Evolutionary conservation across 1,140 invertebrate genomes (phyloP).

Genomic region (Heliothis subflexa): DNA sequence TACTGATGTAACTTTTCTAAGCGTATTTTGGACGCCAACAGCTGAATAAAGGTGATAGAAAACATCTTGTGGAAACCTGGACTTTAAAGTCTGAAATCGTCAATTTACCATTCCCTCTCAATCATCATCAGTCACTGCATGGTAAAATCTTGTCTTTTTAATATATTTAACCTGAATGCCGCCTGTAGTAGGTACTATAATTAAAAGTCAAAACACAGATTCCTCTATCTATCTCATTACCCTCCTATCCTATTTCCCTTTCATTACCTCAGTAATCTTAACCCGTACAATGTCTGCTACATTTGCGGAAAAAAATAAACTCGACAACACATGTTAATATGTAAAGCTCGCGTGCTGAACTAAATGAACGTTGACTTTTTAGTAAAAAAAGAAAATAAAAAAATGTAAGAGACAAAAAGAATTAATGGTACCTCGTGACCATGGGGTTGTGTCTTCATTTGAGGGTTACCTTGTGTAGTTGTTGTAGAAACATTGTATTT

Average conservation of each 20-base stretch:
- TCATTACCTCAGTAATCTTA: conserved; percentile 39
- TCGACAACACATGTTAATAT: conserved; percentile 41
- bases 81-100: too few relatives aligned
- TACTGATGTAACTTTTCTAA: too few relatives aligned
- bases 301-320: conserved; percentile 24
- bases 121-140: too few relatives aligned
- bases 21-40: too few relatives aligned
- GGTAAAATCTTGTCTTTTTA: too few relatives aligned
- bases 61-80: too few relatives aligned
- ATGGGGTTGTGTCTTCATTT: background rate
- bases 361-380: conserved; percentile 36
- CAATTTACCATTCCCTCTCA: too few relatives aligned
- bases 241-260: conserved; percentile 16
- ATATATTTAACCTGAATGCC: too few relatives aligned
- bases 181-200: background rate
- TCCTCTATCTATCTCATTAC: conserved; percentile 3
- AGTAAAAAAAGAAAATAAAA: conserved; percentile 17
- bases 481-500: too few relatives aligned
- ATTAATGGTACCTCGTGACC: conserved; percentile 45
- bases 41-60: too few relatives aligned
- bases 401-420: conserved; percentile 45
- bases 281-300: conserved; percentile 6
- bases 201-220: background rate
- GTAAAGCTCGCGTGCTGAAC: conserved; percentile 41
- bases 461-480: background rate